Conservation (phyloP, 2,888 invertebrate species). For the Aromia moschata region DNA sequence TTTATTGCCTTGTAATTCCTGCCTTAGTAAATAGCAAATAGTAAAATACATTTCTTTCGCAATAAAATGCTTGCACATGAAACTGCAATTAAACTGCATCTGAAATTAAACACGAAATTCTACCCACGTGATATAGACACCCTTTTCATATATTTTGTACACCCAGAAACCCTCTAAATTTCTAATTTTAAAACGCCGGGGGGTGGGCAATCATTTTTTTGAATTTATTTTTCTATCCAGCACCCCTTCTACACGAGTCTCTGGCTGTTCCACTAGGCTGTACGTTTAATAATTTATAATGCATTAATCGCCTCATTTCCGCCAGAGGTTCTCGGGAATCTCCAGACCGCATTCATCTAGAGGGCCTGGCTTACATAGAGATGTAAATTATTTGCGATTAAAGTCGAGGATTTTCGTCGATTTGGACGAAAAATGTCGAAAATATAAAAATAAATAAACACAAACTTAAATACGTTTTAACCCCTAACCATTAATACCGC, state of each 20-base stretch:
- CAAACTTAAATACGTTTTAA: too few species aligned
- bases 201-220: conserved; percentile 11
- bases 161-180: conserved; percentile 7
- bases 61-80: too few species aligned
- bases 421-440: too few species aligned
- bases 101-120: too few species aligned
- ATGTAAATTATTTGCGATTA: conserved; percentile 14
- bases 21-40: too few species aligned
- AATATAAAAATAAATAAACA: too few species aligned
- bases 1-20: too few species aligned
- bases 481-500: too few species aligned
- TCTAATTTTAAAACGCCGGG: conserved; percentile 16
- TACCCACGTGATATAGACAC: too few species aligned
- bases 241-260: neutral
- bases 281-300: conserved; percentile 17
- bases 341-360: neutral
- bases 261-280: neutral
- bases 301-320: conserved; percentile 25
- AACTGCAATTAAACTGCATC: too few species aligned
- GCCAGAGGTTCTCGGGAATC: conserved; percentile 5
- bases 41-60: too few species aligned
- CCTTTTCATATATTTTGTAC: conserved; percentile 15
- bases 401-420: too few species aligned
- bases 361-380: conserved; percentile 8
- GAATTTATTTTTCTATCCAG: conserved; percentile 20